Base-by-base conservation (phyloP, 2,797 vertebrate genomes). In the Mycteria americana region DNA sequence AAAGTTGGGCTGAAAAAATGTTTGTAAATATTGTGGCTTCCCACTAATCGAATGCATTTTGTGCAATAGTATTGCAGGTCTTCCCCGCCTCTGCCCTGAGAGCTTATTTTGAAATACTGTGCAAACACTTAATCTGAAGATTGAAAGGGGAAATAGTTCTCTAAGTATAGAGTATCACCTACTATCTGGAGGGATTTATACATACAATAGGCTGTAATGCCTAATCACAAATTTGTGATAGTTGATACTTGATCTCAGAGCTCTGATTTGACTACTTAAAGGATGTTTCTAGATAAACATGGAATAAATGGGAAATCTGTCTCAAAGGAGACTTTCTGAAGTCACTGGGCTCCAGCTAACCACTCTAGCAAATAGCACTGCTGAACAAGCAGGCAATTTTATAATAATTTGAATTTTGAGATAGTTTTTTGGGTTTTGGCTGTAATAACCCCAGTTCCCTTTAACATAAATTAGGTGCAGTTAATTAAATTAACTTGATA, bases 31-130 rank as follows among this genome's bases (percentile, higher is more conserved):
- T 11, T 8, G 1, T 77, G 27, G 2, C 6, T 89, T 89, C 35
- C 89, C 45, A 60, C 4, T 81, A 48, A 35, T 10, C 50, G 5
- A 83, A 83, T 83, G 16, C 0, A 33, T 72, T 78, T 48, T 85
- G 41, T 45, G n/a, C 16, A 75, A 21, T 46, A 37, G 24, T n/a
- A 57, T 57, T 64, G 30, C 25, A 45, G 7, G 9, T n/a, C 5
- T 25, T 62, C 63, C 4, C 19, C 18, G 14, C 4, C 6, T 4
- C 15, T 1, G 10, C 7, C 17, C 4, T 0, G 0, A 53, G 2
- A 78, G 3, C 8, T 70, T 50, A 41, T 72, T 79, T 85, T 79
- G 22, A 91, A 91, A 59, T 4, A 60, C 6, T 22, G 35, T n/a
- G 2, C 6, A 59, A 83, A 60, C 22, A 37, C 2, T 93, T 28